These are phyloP conservation scores for Lagorchestes hirsutus DNA, from an alignment of 2,797 vertebrate species.

Conservation along the genomic window DNA sequence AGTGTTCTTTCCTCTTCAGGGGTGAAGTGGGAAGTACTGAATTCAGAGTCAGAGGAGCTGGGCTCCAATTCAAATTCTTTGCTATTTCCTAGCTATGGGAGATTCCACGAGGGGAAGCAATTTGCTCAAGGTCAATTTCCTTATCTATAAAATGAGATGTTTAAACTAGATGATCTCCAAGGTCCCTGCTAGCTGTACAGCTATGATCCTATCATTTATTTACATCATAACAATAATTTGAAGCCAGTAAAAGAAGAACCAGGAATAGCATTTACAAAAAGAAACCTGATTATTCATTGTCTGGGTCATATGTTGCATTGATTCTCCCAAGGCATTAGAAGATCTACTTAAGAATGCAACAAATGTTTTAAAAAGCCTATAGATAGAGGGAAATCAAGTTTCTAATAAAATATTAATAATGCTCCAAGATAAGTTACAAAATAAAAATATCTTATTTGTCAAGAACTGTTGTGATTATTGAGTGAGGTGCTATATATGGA, in stretches of 20 bases:
- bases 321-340: slow-evolving; percentile 46
- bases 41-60: neutral
- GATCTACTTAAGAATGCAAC: slow-evolving; percentile 46
- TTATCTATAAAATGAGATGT: neutral
- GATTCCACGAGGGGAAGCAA: neutral
- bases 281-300: slow-evolving; percentile 1
- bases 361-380: slow-evolving; percentile 61
- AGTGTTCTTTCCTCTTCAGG: neutral
- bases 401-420: slow-evolving; percentile 65
- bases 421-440: slow-evolving; percentile 43
- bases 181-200: neutral
- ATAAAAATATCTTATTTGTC: slow-evolving; percentile 48
- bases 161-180: neutral
- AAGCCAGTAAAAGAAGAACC: slow-evolving; percentile 26
- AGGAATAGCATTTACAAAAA: neutral
- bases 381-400: slow-evolving; percentile 52
- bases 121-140: neutral
- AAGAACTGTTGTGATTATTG: slow-evolving; percentile 32
- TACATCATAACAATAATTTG: slow-evolving; percentile 30
- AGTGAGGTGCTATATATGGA: neutral
- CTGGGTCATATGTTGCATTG: slow-evolving; percentile 9
- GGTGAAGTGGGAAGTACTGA: neutral
- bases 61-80: neutral
- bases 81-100: neutral
- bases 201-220: neutral